These are phyloP conservation scores for Proteles cristata DNA, from an alignment of 2,113 vertebrate genomes.

Conservation along the genomic window DNA sequence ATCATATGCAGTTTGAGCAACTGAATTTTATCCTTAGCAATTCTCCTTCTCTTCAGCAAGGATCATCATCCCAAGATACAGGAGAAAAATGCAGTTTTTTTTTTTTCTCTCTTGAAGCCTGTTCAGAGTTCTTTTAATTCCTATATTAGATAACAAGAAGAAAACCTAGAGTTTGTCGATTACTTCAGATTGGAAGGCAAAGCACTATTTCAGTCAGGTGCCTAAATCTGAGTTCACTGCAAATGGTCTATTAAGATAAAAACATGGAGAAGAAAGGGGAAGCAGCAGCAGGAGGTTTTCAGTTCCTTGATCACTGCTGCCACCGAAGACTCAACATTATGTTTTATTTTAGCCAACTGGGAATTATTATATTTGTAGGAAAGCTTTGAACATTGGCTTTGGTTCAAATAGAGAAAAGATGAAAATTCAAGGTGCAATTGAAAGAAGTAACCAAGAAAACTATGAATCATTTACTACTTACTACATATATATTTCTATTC, in stretches of 20 bases:
- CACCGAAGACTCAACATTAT: background rate
- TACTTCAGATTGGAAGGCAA: background rate
- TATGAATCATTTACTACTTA: background rate
- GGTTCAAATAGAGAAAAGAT: background rate
- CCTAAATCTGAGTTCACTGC: background rate
- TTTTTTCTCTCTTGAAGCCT: background rate
- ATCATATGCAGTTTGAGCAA: background rate
- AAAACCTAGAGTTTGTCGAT: background rate
- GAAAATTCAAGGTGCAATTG: background rate
- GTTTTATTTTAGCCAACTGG: background rate
- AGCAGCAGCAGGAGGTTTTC: background rate
- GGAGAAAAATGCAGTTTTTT: background rate
- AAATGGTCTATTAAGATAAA: background rate
- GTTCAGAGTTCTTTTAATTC: background rate
- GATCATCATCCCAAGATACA: background rate
- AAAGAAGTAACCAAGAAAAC: background rate
- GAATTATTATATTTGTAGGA: background rate
- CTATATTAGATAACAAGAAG: background rate
- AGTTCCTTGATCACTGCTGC: background rate
- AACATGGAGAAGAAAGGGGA: background rate
- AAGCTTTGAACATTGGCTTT: background rate
- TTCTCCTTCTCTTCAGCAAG: background rate
- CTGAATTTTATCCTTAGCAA: background rate
- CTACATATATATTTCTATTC: background rate
- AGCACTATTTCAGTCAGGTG: background rate